Conservation (phyloP, 2,888 invertebrate genomes). For the Xestoiulus laeticollis region DNA sequence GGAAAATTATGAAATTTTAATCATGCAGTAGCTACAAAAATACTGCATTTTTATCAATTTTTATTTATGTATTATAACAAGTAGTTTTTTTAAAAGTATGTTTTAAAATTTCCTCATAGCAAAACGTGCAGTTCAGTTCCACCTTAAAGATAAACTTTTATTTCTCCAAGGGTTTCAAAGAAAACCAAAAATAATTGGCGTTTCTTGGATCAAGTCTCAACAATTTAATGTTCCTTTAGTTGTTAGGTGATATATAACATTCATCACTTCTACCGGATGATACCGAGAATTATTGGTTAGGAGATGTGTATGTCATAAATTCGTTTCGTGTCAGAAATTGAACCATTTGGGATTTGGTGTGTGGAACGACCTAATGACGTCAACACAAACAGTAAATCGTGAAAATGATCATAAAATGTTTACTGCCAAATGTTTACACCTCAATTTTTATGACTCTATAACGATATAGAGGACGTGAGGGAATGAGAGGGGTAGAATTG, state of each 20-base stretch:
- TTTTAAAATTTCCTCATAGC: too few relatives aligned
- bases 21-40: too few relatives aligned
- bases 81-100: too few relatives aligned
- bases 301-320: conserved; percentile 14
- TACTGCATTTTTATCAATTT: too few relatives aligned
- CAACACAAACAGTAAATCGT: conserved; percentile 1
- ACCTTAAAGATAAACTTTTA: too few relatives aligned
- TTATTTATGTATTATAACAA: too few relatives aligned
- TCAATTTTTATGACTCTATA: background rate
- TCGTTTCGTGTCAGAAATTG: conserved; percentile 33
- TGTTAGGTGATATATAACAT: background rate
- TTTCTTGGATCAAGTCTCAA: background rate
- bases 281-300: background rate
- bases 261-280: background rate
- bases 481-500: too few relatives aligned
- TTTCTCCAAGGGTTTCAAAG: background rate
- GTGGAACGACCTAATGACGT: background rate
- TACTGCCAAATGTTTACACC: conserved; percentile 11
- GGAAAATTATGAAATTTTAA: too few relatives aligned
- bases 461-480: too few relatives aligned
- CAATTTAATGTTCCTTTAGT: background rate
- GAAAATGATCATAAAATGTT: conserved; percentile 1
- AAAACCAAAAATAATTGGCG: background rate
- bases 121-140: too few relatives aligned
- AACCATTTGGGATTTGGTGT: conserved; percentile 8